A percentile compares a stretch with the other conserved stretches of the same genome.
These are phyloP conservation scores for Pristionchus maxplancki DNA, from an alignment of 2,888 invertebrate genomes.

Conservation along the genomic window DNA sequence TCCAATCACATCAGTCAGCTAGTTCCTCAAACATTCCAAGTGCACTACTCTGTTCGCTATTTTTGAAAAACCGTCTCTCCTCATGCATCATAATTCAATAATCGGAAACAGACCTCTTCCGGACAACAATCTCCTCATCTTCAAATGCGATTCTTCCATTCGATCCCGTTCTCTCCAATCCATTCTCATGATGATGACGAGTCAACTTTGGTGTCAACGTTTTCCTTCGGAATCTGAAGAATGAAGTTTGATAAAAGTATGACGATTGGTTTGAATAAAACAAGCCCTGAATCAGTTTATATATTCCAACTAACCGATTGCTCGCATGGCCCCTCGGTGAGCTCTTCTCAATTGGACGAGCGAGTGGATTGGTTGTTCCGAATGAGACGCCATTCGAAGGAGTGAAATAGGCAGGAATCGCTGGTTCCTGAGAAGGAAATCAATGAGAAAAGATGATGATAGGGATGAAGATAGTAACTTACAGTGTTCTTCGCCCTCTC, in stretches of 20 bases:
- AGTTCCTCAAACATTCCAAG: background rate
- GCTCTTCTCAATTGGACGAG: background rate
- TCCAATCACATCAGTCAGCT: no score
- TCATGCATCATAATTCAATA: background rate
- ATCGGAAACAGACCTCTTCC: conserved; percentile 53
- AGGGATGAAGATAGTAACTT: background rate
- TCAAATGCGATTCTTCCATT: conserved; percentile 47
- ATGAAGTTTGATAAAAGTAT: background rate
- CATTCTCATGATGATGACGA: conserved; percentile 15
- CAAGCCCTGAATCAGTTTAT: background rate
- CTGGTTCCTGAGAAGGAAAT: conserved; percentile 51
- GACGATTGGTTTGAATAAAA: no score
- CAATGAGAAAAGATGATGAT: background rate
- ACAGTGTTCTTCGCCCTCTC: conserved; percentile 54
- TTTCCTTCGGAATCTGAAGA: conserved; percentile 38
- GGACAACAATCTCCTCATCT: conserved; percentile 57
- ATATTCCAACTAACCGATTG: background rate
- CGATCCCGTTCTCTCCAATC: background rate
- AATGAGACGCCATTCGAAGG: conserved; percentile 57
- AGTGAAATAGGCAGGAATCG: conserved; percentile 53
- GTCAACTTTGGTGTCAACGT: conserved; percentile 50
- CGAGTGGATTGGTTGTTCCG: conserved; percentile 51
- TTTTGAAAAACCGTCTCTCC: no score
- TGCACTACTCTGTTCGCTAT: no score
- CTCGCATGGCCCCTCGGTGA: background rate